Conservation (phyloP, 2,888 invertebrate genomes). For the Cataglyphis cursor region DNA sequence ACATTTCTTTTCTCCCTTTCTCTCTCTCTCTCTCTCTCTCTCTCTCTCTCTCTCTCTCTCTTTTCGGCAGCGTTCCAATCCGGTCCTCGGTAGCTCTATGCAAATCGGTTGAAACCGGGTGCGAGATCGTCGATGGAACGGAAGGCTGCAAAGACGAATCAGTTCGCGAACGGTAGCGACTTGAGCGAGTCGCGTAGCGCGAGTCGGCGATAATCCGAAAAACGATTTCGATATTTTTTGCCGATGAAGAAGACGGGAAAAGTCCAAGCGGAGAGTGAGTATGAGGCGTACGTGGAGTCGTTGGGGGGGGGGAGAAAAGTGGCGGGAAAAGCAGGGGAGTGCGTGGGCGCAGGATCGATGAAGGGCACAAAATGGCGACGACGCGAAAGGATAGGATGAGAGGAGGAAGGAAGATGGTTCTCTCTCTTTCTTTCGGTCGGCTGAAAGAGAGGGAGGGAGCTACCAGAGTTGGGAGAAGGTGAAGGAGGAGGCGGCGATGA, state of each 20-base stretch:
- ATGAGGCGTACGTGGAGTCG: slow-evolving; percentile 39
- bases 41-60: slow-evolving; percentile 50
- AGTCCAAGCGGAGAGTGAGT: slow-evolving; percentile 15
- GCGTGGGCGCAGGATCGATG: slow-evolving; percentile 84
- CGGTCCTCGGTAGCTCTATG: slow-evolving; percentile 84
- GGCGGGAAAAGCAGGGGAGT: slow-evolving; percentile 82
- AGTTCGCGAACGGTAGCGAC: slow-evolving; percentile 78
- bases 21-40: slow-evolving; percentile 56
- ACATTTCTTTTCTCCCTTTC: slow-evolving; percentile 36
- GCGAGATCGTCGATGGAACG: slow-evolving; percentile 58
- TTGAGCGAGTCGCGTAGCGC: slow-evolving; percentile 66
- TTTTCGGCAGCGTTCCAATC: slow-evolving; percentile 66
- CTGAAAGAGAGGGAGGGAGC: slow-evolving; percentile 50
- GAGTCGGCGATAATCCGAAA: background rate
- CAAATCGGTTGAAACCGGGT: slow-evolving; percentile 83
- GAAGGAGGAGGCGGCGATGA: slow-evolving; percentile 56
- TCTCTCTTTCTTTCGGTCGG: background rate
- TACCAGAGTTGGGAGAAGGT: slow-evolving; percentile 54
- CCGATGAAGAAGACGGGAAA: slow-evolving; percentile 31
- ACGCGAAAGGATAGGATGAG: slow-evolving; percentile 64
- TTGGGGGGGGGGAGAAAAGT: slow-evolving; percentile 75
- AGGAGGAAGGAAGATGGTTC: slow-evolving; percentile 31
- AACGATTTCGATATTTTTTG: slow-evolving; percentile 8
- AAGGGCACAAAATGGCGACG: slow-evolving; percentile 84
- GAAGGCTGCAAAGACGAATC: slow-evolving; percentile 70